Conservation (phyloP, 2,888 invertebrate genomes). For the Tipula vernalis region DNA sequence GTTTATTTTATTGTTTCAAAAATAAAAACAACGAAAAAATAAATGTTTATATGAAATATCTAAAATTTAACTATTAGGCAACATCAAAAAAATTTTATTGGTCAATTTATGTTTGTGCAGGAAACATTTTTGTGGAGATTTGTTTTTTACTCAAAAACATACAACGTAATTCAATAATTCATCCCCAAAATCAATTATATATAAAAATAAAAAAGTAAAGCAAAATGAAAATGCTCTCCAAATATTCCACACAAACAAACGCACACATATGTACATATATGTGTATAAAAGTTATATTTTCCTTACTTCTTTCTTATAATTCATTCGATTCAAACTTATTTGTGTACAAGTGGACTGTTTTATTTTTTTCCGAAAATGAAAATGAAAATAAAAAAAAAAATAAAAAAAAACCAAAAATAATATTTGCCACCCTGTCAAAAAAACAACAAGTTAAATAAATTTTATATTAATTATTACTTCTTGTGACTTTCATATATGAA, state of each 20-base stretch:
- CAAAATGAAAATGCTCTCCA: not conserved
- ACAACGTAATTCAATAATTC: not conserved
- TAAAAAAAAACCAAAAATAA: not conserved
- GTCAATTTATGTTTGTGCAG: not conserved
- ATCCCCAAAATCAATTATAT: not conserved
- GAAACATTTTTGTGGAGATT: not conserved
- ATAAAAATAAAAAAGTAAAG: not conserved
- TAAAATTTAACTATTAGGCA: not conserved
- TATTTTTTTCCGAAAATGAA: not conserved
- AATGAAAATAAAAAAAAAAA: not conserved
- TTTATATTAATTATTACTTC: constrained; percentile 7
- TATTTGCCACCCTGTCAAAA: not conserved
- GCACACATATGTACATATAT: not conserved
- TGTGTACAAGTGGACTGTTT: not conserved
- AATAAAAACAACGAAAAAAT: not conserved
- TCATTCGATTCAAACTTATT: not conserved
- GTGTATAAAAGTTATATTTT: not conserved
- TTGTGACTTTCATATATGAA: constrained; percentile 12
- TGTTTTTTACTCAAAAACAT: not conserved
- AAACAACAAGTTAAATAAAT: not conserved
- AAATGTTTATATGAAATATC: not conserved
- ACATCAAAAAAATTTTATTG: not conserved
- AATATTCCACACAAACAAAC: not conserved
- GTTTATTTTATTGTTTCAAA: not conserved
- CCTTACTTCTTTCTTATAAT: not conserved